phyloP scores from a whole-genome alignment of 2,888 invertebrate species.

The Euzophera pinguis region DNA sequence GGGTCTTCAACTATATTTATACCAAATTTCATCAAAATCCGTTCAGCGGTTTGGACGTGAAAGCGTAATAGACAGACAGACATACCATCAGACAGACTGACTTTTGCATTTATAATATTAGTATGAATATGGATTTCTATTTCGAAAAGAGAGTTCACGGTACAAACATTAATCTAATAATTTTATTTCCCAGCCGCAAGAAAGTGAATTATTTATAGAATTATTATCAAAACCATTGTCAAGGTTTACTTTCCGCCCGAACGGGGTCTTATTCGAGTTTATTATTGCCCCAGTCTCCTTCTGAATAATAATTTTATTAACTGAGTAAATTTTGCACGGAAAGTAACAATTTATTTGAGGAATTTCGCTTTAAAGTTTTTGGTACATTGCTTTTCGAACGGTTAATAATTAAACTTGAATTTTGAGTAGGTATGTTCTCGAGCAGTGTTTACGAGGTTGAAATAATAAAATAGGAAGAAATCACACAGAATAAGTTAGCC shows the following conservation, averaged over 20 bases:
- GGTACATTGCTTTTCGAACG: background rate
- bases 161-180: background rate
- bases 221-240: background rate
- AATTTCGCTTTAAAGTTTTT: background rate
- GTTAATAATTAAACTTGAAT: background rate
- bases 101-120: too few relatives aligned
- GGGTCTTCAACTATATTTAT: too few relatives aligned
- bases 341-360: constrained; percentile 1
- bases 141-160: too few relatives aligned
- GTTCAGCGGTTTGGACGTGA: too few relatives aligned
- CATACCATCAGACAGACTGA: too few relatives aligned
- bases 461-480: too few relatives aligned
- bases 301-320: constrained; percentile 10
- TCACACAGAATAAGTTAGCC: too few relatives aligned
- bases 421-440: too few relatives aligned
- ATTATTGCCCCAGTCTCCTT: constrained; percentile 3
- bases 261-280: background rate
- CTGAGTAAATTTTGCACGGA: background rate
- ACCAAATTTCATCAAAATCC: too few relatives aligned
- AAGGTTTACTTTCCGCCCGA: background rate
- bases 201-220: background rate
- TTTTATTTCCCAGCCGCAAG: background rate
- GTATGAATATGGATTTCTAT: too few relatives aligned
- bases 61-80: too few relatives aligned
- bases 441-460: too few relatives aligned